Percentiles rank a stretch among this genome's conserved stretches.
These are phyloP conservation scores for Dynastes maya DNA, from an alignment of 2,888 invertebrate species.

Conservation along the genomic window DNA sequence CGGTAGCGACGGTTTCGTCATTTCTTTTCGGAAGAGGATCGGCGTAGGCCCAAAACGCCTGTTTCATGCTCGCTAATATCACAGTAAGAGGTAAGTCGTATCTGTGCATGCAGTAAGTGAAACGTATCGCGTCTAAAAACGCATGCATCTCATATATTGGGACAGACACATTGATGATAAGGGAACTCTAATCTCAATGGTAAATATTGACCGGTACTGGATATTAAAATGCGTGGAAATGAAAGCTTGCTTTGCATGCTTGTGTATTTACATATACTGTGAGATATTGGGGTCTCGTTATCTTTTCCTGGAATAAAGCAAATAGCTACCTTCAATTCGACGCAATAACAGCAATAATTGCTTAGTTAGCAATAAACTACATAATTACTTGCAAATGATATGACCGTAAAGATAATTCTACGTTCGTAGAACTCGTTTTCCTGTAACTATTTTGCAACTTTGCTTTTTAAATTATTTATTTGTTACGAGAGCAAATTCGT, in stretches of 20 bases:
- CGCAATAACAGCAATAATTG: background rate
- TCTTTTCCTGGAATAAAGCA: slow-evolving; percentile 19
- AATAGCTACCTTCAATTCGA: background rate
- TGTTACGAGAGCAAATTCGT: too few relatives aligned
- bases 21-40: slow-evolving; percentile 32
- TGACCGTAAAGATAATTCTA: background rate
- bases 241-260: background rate
- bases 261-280: background rate
- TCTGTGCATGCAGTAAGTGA: background rate
- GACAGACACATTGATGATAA: background rate
- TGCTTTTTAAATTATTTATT: too few relatives aligned
- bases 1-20: slow-evolving; percentile 22
- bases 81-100: slow-evolving; percentile 52
- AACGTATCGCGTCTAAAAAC: background rate
- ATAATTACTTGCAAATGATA: background rate
- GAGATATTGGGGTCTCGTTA: background rate
- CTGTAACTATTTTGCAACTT: too few relatives aligned
- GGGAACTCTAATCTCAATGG: background rate
- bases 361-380: background rate
- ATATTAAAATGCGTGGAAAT: slow-evolving; percentile 9
- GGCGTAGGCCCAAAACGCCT: background rate
- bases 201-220: slow-evolving; percentile 29
- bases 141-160: background rate
- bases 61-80: slow-evolving; percentile 51
- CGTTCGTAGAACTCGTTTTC: too few relatives aligned